Base-by-base conservation (phyloP, 2,888 invertebrate species). In the Noctua janthina region DNA sequence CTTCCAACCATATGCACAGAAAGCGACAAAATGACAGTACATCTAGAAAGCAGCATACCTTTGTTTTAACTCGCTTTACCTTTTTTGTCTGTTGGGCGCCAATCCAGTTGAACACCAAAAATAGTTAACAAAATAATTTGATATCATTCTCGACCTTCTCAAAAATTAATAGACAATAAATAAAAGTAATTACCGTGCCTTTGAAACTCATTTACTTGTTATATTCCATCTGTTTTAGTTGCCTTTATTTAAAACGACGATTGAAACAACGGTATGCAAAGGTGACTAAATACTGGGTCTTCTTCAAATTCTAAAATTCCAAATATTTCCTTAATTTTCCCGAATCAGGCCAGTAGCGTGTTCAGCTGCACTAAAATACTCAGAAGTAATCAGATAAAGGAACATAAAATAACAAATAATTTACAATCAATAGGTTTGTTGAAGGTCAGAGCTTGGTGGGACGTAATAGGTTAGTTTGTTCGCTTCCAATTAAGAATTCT, bases 391-490 rank as follows among this genome's bases (percentile, higher is more conserved):
- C 76, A 76, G 67, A 64, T 78, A 71, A 29, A 68, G 56, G 35
- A 39, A 76, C 74, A 70, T 82, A 77, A 39, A 73, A 81, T 68
- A 78, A 84, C 46, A 76, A 86, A 84, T 81, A 75, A 78, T 82
- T 71, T 29, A 71, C 79, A 84, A 78, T 78, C 64, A 75, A 84
- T 84, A 77, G 29, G 46, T 59, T 43, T 59, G 83, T 64, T 75
- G 72, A 67, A 84, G 81, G 84, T 84, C 51, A 78, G 20, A 66
- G 51, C 67, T 77, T 59, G 15, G 59, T 66, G 49, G 54, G 35
- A 56, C 49, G 68, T 54, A 64, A 56, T 39, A 59, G 71, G 56
- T 51, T 75, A 56, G 68, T 69, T 54, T 35, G 66, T 67, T 84
- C 23, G 17, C 35, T 81, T 64, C 56, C 15, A 75, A 73, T 81